A percentile compares a stretch with the other conserved stretches of the same genome.
Conservation (phyloP, 2,113 vertebrate species). For the Pelusios castaneus region DNA sequence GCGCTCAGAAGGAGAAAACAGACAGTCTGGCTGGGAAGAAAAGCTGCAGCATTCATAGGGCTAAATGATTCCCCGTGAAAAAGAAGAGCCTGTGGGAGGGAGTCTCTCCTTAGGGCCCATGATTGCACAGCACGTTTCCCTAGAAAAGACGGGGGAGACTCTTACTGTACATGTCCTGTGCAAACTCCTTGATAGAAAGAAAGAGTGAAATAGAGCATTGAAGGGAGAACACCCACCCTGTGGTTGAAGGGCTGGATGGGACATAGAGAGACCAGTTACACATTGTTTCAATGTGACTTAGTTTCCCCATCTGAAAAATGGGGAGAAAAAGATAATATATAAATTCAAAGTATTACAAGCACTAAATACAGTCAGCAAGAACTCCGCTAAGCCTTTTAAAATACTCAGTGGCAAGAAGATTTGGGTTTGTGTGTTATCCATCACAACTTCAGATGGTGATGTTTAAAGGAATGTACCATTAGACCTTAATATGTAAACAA, state of each 20-base stretch:
- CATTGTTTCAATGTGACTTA: not conserved
- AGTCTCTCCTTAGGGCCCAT: not conserved
- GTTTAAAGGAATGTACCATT: not conserved
- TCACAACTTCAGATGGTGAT: not conserved
- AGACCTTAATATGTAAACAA: not conserved
- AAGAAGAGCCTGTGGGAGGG: not conserved
- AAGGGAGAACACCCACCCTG: not conserved
- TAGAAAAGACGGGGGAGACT: not conserved
- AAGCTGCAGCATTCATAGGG: too few relatives aligned
- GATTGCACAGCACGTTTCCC: not conserved
- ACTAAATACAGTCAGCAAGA: not conserved
- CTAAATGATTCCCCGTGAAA: not conserved
- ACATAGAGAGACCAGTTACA: not conserved
- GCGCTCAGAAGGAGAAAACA: conserved; percentile 15
- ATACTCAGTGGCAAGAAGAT: not conserved
- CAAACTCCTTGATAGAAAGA: not conserved
- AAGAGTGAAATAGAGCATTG: not conserved
- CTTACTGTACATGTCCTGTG: not conserved
- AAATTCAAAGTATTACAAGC: not conserved
- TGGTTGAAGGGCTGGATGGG: not conserved
- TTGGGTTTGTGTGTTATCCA: not conserved
- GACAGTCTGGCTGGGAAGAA: not conserved
- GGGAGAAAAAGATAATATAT: not conserved
- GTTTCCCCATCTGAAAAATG: conserved; percentile 1
- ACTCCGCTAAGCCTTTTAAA: not conserved